Conservation (phyloP, 2,797 vertebrate genomes). For the Alca torda region DNA sequence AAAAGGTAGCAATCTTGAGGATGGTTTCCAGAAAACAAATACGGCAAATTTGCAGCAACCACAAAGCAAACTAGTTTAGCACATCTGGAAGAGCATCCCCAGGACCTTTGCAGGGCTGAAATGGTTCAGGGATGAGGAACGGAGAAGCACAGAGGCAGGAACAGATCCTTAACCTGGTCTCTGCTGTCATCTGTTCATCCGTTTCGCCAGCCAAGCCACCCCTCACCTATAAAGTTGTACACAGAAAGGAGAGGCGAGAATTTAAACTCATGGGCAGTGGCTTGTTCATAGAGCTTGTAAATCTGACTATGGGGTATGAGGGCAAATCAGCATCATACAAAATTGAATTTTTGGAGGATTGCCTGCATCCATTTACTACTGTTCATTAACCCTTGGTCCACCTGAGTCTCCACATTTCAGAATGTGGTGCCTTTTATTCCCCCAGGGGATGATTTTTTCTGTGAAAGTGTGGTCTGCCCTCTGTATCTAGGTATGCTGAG, state of each 20-base stretch:
- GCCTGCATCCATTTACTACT: background rate
- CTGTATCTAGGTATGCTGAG: background rate
- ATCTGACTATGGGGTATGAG: background rate
- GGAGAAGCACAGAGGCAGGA: background rate
- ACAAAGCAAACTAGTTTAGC: background rate
- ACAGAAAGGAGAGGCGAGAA: background rate
- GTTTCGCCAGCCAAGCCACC: background rate
- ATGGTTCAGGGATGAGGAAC: background rate
- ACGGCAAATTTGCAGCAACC: background rate
- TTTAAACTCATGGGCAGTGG: background rate
- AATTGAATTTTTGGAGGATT: background rate
- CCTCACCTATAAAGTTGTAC: background rate
- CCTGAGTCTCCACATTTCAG: background rate
- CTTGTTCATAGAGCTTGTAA: background rate
- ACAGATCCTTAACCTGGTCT: background rate
- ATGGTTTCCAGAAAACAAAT: background rate
- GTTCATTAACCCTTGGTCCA: background rate
- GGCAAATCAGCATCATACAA: rapidly evolving
- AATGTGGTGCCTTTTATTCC: background rate
- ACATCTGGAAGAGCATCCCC: background rate
- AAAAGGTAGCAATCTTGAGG: background rate
- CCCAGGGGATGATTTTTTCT: background rate
- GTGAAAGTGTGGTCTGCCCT: background rate
- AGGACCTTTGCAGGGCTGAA: rapidly evolving
- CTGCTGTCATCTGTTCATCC: background rate